Evolutionary conservation across 2,113 vertebrate species (phyloP).

Genomic region (Sander vitreus): DNA sequence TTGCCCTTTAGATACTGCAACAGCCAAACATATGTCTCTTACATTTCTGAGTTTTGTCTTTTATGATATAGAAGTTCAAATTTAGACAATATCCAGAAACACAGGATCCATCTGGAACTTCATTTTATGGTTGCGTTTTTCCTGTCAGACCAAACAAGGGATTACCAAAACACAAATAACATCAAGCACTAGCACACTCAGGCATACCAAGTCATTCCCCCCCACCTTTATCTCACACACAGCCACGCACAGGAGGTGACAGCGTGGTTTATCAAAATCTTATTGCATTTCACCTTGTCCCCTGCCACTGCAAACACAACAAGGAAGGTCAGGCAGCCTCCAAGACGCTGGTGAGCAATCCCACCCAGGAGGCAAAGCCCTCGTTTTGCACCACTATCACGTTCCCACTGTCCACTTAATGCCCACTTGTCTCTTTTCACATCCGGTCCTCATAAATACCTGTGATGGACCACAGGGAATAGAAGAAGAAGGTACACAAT

Average conservation of each 20-base stretch:
- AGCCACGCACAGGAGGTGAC: constrained; percentile 39
- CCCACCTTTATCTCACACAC: constrained; percentile 12
- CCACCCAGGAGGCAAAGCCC: constrained; percentile 18
- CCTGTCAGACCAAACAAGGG: too few relatives aligned
- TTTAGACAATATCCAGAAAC: not conserved
- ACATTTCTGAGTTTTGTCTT: not conserved
- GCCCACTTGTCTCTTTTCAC: constrained; percentile 46
- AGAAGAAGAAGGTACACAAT: not conserved
- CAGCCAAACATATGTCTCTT: not conserved
- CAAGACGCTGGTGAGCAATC: constrained; percentile 11
- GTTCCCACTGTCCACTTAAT: constrained; percentile 39
- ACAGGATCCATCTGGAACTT: not conserved
- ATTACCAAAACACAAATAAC: not conserved
- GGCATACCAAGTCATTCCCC: not conserved
- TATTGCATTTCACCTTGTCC: constrained; percentile 53
- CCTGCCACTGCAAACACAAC: constrained; percentile 30
- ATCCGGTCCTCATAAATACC: constrained; percentile 36
- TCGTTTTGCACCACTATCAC: constrained; percentile 45
- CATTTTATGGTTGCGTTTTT: not conserved
- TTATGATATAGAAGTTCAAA: not conserved
- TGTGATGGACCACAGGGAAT: constrained; percentile 22
- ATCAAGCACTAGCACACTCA: not conserved
- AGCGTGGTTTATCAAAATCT: constrained; percentile 53
- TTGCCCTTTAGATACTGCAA: not conserved
- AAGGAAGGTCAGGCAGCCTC: constrained; percentile 60